Conservation (phyloP, 2,113 vertebrate species). For the Archilochus colubris region DNA sequence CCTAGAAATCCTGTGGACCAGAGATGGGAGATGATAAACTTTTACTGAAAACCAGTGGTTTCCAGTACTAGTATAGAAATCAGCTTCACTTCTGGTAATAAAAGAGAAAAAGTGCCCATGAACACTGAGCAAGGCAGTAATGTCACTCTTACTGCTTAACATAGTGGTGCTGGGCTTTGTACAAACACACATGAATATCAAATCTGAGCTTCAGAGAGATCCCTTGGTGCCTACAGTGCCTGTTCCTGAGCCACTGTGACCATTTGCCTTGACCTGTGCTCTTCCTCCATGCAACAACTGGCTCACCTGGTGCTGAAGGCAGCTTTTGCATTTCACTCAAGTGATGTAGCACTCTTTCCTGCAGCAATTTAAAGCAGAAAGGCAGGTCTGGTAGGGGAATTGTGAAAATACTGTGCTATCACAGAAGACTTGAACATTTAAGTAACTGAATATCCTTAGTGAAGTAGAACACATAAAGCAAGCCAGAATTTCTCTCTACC, state of each 20-base stretch:
- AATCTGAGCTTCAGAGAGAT: background rate
- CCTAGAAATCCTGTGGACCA: background rate
- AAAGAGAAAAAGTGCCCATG: background rate
- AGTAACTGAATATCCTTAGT: background rate
- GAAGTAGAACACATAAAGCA: background rate
- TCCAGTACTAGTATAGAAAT: background rate
- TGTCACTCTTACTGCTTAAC: background rate
- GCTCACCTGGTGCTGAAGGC: background rate
- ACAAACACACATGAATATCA: rapidly evolving
- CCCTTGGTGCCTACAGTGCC: background rate
- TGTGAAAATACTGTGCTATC: background rate
- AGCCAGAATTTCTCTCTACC: background rate
- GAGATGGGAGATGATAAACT: background rate
- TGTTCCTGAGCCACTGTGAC: background rate
- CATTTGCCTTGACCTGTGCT: background rate
- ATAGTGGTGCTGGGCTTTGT: background rate
- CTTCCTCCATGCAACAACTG: background rate
- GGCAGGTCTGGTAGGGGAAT: background rate
- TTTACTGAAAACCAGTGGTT: background rate
- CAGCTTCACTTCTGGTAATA: background rate
- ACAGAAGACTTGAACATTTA: rapidly evolving
- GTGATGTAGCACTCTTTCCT: background rate
- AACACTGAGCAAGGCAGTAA: background rate
- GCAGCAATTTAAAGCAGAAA: background rate
- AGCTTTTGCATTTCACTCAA: background rate